Evolutionary conservation across 2,888 invertebrate species (phyloP).

Genomic region (Penaeus monodon): DNA sequence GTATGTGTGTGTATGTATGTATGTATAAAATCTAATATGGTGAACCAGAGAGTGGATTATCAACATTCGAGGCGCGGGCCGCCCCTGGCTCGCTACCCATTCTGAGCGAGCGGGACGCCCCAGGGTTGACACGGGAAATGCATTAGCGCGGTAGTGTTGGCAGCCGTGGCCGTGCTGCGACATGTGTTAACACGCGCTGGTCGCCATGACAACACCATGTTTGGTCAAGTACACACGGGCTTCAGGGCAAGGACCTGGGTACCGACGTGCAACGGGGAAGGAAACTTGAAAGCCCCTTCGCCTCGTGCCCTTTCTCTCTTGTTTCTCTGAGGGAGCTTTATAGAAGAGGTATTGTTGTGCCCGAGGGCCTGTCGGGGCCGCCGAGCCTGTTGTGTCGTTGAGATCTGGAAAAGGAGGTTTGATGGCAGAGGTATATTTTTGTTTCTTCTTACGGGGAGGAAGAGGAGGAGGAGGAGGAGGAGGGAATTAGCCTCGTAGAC

Average conservation of each 20-base stretch:
- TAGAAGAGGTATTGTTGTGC: too few relatives aligned
- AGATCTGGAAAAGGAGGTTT: too few relatives aligned
- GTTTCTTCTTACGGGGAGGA: too few relatives aligned
- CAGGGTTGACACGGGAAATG: conserved; percentile 57
- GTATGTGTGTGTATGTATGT: not conserved
- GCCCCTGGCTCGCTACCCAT: conserved; percentile 32
- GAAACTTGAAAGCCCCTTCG: conserved; percentile 10
- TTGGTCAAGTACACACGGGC: conserved; percentile 63
- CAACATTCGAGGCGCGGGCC: conserved; percentile 32
- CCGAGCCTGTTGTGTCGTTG: too few relatives aligned
- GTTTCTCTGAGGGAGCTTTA: too few relatives aligned
- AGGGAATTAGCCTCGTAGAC: conserved; percentile 14
- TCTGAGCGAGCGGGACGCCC: conserved; percentile 55
- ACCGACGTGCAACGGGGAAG: conserved; percentile 2
- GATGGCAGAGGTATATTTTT: too few relatives aligned
- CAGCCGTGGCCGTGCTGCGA: conserved; percentile 61
- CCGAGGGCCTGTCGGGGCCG: too few relatives aligned
- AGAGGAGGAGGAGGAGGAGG: not conserved
- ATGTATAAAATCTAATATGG: too few relatives aligned
- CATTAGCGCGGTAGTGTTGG: conserved; percentile 61
- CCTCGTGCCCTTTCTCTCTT: too few relatives aligned
- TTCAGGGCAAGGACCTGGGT: conserved; percentile 42
- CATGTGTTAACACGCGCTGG: conserved; percentile 63
- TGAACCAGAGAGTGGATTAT: conserved; percentile 26
- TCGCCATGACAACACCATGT: conserved; percentile 64